Percentiles rank a stretch among this genome's conserved stretches.
These are phyloP conservation scores for Phoeniculus purpureus DNA, from an alignment of 2,797 vertebrate species.

Conservation along the genomic window DNA sequence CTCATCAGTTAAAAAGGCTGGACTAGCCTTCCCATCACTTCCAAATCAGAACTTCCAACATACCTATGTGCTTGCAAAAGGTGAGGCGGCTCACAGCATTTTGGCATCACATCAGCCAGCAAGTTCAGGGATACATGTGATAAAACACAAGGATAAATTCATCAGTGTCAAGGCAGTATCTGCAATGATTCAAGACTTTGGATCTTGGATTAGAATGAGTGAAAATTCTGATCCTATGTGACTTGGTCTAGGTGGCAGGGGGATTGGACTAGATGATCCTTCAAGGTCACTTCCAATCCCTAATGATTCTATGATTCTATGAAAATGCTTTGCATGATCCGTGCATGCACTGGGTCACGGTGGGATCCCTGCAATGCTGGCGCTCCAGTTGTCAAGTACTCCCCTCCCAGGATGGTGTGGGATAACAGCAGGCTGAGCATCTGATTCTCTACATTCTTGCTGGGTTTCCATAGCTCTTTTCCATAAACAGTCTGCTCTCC, in stretches of 20 bases:
- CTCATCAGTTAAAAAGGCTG: accelerated
- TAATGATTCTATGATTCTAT: too few relatives aligned
- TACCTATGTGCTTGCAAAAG: neutral
- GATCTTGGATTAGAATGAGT: neutral
- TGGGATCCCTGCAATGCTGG: accelerated
- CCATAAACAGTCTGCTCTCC: neutral
- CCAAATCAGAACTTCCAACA: neutral
- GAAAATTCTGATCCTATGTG: too few relatives aligned
- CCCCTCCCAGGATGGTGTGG: neutral
- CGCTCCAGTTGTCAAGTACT: neutral
- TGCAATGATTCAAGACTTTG: neutral
- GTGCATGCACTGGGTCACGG: accelerated
- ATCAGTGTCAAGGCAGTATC: neutral
- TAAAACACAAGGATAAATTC: neutral
- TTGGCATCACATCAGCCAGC: neutral
- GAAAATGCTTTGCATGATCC: accelerated
- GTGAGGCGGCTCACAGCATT: neutral
- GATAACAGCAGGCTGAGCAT: neutral
- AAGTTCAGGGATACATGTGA: accelerated
- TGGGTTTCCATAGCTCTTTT: neutral
- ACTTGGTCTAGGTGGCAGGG: too few relatives aligned
- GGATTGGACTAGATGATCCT: too few relatives aligned
- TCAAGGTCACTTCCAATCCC: too few relatives aligned
- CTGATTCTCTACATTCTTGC: neutral
- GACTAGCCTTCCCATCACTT: neutral